Base-by-base conservation (phyloP, 2,113 vertebrate genomes). In the Sinosuthora webbiana region DNA sequence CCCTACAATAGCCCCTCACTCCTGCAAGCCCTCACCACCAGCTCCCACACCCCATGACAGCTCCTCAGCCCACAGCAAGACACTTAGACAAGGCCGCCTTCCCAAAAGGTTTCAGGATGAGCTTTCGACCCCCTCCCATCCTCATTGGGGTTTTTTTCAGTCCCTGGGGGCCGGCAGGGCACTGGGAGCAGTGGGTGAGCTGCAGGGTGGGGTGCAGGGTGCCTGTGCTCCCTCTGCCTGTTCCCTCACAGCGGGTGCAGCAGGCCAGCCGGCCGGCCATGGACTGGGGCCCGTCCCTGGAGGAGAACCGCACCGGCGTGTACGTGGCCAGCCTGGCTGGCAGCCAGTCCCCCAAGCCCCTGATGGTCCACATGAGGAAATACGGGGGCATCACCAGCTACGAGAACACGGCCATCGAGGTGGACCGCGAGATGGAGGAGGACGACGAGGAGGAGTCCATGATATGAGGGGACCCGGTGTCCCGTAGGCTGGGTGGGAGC, bases 341-440 rank as follows among this genome's bases (percentile, higher is more conserved):
- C 35, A 98, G 98, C 95, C 98, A 98, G 96, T 98, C 98, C 5
- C 98, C 98, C 70, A 98, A 97, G 44, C 98, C 98, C 0, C 94
- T 98, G 95, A 98, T 98, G 98, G 98, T 98, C 20, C 98, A 98
- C 87, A 98, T 98, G 98, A 13, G 98, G 82, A 98, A 98, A 83
- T 98, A 98, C 0, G 98, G 98, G 9, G 98, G 98, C 68, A 97
- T 98, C 93, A 98, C 98, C 97, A 98, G 98, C 97, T 98, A 98
- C 1, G 98, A 98, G 97, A 98, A 98, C 87, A 98, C 97, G 0
- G 98, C 98, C 85, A 97, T 98, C 3, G 97, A 98, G 93, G 97
- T 98, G 95, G 98, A 98, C 94, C 96, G 93, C 4, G 98, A 98
- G 95, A 98, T 98, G 2, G 98, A 98, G 12, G 98, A 98, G 64